phyloP scores from a whole-genome alignment of 2,888 invertebrate genomes.

The Sarcophaga subvicina region DNA sequence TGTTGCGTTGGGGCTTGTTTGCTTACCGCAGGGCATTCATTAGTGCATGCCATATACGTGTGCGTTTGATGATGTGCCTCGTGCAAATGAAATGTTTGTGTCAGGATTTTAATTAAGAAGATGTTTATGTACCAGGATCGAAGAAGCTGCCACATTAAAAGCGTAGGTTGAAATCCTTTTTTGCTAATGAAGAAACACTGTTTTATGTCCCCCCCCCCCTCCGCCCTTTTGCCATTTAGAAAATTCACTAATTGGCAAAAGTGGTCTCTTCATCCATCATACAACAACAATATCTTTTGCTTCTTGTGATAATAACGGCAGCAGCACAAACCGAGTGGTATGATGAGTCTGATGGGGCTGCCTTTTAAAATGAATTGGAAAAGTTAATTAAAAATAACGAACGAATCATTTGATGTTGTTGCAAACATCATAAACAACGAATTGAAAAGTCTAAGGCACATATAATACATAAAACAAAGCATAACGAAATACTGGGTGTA shows the following conservation, averaged over 20 bases:
- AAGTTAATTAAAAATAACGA: conserved; percentile 64
- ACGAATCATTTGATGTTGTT: background rate
- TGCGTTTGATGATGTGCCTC: conserved; percentile 64
- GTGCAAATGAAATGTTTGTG: conserved; percentile 72
- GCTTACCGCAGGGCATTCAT: conserved; percentile 64
- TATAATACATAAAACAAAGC: too few relatives aligned
- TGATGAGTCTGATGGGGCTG: background rate
- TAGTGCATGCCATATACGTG: conserved; percentile 20
- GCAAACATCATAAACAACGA: background rate
- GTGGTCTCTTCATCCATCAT: conserved; percentile 57
- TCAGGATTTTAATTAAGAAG: conserved; percentile 81
- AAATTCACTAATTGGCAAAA: conserved; percentile 78
- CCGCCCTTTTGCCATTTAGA: conserved; percentile 64
- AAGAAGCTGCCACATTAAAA: conserved; percentile 79
- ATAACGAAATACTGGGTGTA: too few relatives aligned
- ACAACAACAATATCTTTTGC: background rate
- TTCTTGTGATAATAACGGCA: too few relatives aligned
- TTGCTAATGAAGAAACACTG: conserved; percentile 78
- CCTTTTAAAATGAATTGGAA: conserved; percentile 20
- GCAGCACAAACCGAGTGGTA: conserved; percentile 9
- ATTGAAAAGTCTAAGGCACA: background rate
- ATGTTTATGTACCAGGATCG: conserved; percentile 80
- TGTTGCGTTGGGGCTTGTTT: background rate
- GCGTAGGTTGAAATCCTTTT: conserved; percentile 78
- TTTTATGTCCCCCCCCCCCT: conserved; percentile 51